Conservation (phyloP, 1,140 invertebrate genomes). For the Gerris buenoi region DNA sequence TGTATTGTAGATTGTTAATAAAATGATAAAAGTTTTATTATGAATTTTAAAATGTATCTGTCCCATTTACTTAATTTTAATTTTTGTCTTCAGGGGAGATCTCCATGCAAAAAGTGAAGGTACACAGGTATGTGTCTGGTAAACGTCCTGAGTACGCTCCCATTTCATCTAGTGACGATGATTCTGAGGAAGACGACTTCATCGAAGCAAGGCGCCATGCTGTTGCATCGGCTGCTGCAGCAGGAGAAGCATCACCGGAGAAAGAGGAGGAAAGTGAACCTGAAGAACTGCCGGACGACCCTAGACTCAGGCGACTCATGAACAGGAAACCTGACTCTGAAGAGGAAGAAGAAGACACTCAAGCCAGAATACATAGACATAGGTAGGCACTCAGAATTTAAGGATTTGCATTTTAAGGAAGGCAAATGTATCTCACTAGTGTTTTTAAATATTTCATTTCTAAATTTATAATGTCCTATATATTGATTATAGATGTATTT, state of each 20-base stretch:
- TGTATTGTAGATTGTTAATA: too few relatives aligned
- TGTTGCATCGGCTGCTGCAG: background rate
- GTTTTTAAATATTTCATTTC: too few relatives aligned
- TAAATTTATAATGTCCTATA: too few relatives aligned
- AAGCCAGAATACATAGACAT: conserved; percentile 31
- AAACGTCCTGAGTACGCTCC: conserved; percentile 87
- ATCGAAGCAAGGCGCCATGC: conserved; percentile 39
- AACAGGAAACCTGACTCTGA: conserved; percentile 23
- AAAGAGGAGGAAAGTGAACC: conserved; percentile 33
- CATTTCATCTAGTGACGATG: conserved; percentile 60
- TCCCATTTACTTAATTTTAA: too few relatives aligned
- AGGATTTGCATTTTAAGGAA: too few relatives aligned
- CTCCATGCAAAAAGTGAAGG: conserved; percentile 93
- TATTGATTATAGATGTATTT: too few relatives aligned
- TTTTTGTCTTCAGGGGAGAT: conserved; percentile 52
- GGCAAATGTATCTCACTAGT: too few relatives aligned
- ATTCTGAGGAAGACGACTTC: conserved; percentile 73
- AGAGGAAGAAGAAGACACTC: conserved; percentile 30
- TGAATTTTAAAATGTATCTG: conserved; percentile 4
- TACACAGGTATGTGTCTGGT: conserved; percentile 81
- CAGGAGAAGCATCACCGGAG: conserved; percentile 5
- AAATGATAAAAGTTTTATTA: conserved; percentile 11
- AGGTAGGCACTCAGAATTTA: conserved; percentile 19
- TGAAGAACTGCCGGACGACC: conserved; percentile 45
- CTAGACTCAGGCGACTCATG: conserved; percentile 47